These are phyloP conservation scores for Lordiphosa fenestrarum DNA, from an alignment of 2,888 invertebrate species.

Conservation along the genomic window DNA sequence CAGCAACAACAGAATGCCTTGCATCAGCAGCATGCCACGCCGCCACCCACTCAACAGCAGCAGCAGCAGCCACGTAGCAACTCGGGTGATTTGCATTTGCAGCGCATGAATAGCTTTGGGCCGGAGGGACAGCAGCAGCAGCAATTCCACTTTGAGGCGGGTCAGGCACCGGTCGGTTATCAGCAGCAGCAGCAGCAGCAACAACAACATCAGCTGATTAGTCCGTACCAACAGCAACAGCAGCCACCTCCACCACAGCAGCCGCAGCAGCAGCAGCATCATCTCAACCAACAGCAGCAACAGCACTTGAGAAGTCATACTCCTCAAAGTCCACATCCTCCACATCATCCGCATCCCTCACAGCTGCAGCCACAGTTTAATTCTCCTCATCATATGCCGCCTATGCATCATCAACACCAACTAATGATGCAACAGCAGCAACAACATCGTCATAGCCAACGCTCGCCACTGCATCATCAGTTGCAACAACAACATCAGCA, in stretches of 20 bases:
- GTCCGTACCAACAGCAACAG: slow-evolving; percentile 75
- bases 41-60: slow-evolving; percentile 50
- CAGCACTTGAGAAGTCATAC: slow-evolving; percentile 67
- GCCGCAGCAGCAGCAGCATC: slow-evolving; percentile 68
- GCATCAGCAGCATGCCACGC: slow-evolving; percentile 60
- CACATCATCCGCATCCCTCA: slow-evolving; percentile 61
- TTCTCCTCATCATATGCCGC: slow-evolving; percentile 76
- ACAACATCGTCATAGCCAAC: slow-evolving; percentile 74
- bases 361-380: slow-evolving; percentile 64
- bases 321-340: slow-evolving; percentile 66
- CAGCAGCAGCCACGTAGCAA: slow-evolving; percentile 70
- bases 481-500: slow-evolving; percentile 76
- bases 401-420: slow-evolving; percentile 72
- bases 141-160: slow-evolving; percentile 77
- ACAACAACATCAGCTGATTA: slow-evolving; percentile 75
- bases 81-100: slow-evolving; percentile 71
- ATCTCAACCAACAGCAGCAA: slow-evolving; percentile 68
- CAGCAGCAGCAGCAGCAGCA: slow-evolving; percentile 74
- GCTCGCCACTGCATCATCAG: slow-evolving; percentile 76
- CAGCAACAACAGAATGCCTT: slow-evolving; percentile 56
- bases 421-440: slow-evolving; percentile 62
- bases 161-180: slow-evolving; percentile 52
- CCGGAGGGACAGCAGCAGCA: slow-evolving; percentile 51
- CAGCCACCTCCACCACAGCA: slow-evolving; percentile 61
- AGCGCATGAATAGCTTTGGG: slow-evolving; percentile 77